Percentiles rank a stretch among this genome's conserved stretches.
These are phyloP conservation scores for Loriculus beryllinus DNA, from an alignment of 2,797 vertebrate genomes.

Conservation along the genomic window DNA sequence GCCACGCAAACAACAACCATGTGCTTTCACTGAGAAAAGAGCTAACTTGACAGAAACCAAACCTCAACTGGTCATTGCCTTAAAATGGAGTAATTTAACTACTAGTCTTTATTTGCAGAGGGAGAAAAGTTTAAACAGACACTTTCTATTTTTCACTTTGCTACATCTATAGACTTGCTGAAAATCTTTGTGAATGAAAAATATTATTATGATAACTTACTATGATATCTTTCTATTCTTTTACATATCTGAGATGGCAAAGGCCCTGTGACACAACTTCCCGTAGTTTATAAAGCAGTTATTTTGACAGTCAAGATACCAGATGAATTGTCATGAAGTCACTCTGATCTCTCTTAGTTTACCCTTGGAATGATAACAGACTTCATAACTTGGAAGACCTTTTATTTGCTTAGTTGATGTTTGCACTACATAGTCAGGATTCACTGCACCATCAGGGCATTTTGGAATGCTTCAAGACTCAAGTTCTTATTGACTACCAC, in stretches of 20 bases:
- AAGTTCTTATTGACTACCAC: not conserved
- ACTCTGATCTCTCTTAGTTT: not conserved
- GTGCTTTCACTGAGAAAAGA: not conserved
- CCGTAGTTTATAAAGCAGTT: not conserved
- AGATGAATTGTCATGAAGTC: not conserved
- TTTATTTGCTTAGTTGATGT: not conserved
- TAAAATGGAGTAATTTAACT: not conserved
- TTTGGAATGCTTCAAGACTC: not conserved
- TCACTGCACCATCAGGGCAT: not conserved
- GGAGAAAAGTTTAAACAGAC: not conserved
- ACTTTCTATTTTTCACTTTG: not conserved
- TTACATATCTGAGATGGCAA: not conserved
- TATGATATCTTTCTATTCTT: not conserved
- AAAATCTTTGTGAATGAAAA: not conserved
- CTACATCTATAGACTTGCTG: not conserved
- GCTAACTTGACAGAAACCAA: not conserved
- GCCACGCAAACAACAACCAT: not conserved
- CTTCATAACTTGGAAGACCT: not conserved
- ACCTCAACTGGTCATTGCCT: not conserved
- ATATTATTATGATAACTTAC: not conserved
- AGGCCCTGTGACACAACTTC: not conserved
- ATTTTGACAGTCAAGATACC: not conserved
- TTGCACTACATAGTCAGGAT: not conserved
- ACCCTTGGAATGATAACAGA: not conserved
- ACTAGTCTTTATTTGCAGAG: not conserved